These are phyloP conservation scores for Ectobius pallidus DNA, from an alignment of 2,888 invertebrate species.

Conservation along the genomic window DNA sequence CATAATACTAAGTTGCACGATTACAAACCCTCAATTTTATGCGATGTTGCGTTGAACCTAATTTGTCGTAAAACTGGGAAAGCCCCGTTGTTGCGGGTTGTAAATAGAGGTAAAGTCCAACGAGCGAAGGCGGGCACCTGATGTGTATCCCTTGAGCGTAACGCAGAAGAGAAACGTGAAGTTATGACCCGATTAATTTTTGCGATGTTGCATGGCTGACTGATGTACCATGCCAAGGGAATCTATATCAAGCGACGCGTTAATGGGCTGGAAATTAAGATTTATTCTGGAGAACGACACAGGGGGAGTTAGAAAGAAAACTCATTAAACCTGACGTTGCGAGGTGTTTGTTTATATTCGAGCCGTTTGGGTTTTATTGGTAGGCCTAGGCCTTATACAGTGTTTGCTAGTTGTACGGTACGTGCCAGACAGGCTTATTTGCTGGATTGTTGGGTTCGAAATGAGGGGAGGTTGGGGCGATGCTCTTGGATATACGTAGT, in stretches of 20 bases:
- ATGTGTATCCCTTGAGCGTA: no score
- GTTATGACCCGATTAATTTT: neutral
- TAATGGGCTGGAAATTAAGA: conserved; percentile 41
- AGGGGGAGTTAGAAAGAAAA: conserved; percentile 10
- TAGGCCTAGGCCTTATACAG: neutral
- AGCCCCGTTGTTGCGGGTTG: no score
- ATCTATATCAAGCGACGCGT: conserved; percentile 38
- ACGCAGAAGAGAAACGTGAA: no score
- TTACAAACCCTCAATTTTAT: no score
- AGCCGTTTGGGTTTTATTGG: conserved; percentile 1
- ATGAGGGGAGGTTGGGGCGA: neutral
- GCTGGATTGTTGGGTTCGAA: conserved; percentile 18
- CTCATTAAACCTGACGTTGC: conserved; percentile 18
- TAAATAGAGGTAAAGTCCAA: no score
- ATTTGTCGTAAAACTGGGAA: no score
- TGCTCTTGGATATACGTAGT: neutral
- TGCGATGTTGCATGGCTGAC: neutral
- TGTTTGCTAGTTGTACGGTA: conserved; percentile 30
- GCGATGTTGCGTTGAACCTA: no score
- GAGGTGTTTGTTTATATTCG: conserved; percentile 28
- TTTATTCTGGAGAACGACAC: conserved; percentile 30
- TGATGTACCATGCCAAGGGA: conserved; percentile 11
- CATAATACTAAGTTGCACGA: no score
- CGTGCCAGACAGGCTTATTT: conserved; percentile 35
- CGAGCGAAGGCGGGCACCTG: no score